Evolutionary conservation across 2,797 vertebrate species (phyloP), one percentile per base, ranked within the genome.

Genomic region (Odontamblyopus rebecca): DNA sequence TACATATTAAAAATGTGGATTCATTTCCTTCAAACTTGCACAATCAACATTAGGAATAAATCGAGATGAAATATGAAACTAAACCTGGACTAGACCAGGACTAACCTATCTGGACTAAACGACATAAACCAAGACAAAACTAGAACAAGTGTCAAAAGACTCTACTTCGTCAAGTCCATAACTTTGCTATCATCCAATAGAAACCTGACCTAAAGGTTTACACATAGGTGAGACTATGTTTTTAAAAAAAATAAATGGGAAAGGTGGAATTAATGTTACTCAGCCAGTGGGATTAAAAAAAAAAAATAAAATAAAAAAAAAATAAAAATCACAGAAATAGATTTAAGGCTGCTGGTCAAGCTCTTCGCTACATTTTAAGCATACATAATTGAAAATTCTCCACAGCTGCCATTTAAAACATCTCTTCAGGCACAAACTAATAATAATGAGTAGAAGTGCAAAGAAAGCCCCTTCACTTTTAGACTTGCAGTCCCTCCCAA

Each of bases 381-480:
- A 38, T 0, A 0, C 61, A 48, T 5, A 78, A 79, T 48, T 57
- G 80, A 76, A 82, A 89, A 27, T 60, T 38, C 82, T 74, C 56
- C 59, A 35, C 57, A n/a, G 48, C 61, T 1, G n/a, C 68, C 67
- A 62, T 64, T 6, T 26, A 50, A 73, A 85, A 82, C 23, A 80
- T 18, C 18, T 84, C 82, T 85, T 56, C 59, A 78, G 81, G 75
- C 77, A 15, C 51, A 44, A 64, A 23, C 35, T 9, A 71, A 23
- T 23, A 23, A 60, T 76, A 54, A 35, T 70, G 62, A 78, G 76
- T 48, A 62, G 35, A 72, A 18, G 64, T 38, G 67, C 53, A 79
- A 18, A 27, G 8, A 81, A 85, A 82, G 77, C 67, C 67, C 76
- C 69, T 75, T 68, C 74, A 73, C 69, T 82, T 80, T 79, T 69